Percentiles rank a stretch among this genome's conserved stretches.
These are phyloP conservation scores for Busseola fusca DNA, from an alignment of 2,888 invertebrate genomes.

Conservation along the genomic window DNA sequence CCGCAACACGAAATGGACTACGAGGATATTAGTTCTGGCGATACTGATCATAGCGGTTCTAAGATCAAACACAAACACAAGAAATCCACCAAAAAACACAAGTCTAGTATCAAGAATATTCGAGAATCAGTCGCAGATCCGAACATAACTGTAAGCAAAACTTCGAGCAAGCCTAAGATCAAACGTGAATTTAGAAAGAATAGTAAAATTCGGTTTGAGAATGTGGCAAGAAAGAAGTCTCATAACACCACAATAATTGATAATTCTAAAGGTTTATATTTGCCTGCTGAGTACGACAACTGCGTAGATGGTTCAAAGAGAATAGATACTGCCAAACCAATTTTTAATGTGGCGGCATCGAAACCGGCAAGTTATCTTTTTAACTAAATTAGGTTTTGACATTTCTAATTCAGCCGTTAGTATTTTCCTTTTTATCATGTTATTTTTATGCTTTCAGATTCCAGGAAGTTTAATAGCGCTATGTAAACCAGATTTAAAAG, in stretches of 20 bases:
- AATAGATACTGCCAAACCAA: conserved; percentile 58
- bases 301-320: conserved; percentile 56
- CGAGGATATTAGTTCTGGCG: conserved; percentile 63
- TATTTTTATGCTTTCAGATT: conserved; percentile 70
- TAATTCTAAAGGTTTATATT: conserved; percentile 61
- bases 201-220: conserved; percentile 67
- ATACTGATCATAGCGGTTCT: conserved; percentile 64
- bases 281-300: conserved; percentile 57
- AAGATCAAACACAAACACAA: conserved; percentile 62
- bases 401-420: not conserved
- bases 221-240: conserved; percentile 61
- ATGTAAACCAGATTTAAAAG: conserved; percentile 68
- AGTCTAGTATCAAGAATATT: conserved; percentile 39
- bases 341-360: conserved; percentile 61
- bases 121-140: conserved; percentile 43
- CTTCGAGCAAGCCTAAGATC: conserved; percentile 41
- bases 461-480: conserved; percentile 75
- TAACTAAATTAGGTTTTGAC: not conserved
- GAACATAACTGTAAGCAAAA: conserved; percentile 56
- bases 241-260: conserved; percentile 61
- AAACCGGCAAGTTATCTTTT: conserved; percentile 72
- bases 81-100: conserved; percentile 60
- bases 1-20: conserved; percentile 56
- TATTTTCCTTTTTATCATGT: not conserved
- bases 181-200: conserved; percentile 56